Evolutionary conservation across 2,888 invertebrate genomes (phyloP).

Genomic region (Altica lythri): DNA sequence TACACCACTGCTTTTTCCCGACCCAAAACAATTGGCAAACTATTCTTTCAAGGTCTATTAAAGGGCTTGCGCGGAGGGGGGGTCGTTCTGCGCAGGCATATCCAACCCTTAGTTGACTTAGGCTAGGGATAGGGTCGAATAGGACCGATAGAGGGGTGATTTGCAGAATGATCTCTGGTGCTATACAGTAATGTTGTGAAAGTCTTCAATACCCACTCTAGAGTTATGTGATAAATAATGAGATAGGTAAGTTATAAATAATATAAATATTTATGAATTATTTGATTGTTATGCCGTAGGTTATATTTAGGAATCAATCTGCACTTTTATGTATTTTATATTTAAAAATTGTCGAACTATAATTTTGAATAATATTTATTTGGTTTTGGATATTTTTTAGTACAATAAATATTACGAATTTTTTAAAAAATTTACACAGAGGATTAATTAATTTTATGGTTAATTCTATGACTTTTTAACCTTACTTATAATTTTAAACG

Average conservation of each 20-base stretch:
- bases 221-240: constrained; percentile 28
- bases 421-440: no score
- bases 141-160: constrained; percentile 26
- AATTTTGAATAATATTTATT: no score
- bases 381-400: no score
- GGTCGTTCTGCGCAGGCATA: constrained; percentile 38
- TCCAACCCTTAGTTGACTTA: constrained; percentile 41
- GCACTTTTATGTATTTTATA: no score
- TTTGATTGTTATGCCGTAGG: no score
- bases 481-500: no score
- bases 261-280: no score
- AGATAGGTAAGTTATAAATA: constrained; percentile 28
- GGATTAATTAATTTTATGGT: no score
- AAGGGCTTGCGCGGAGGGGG: constrained; percentile 20
- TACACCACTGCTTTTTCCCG: not conserved
- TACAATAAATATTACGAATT: no score
- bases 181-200: constrained; percentile 31
- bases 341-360: no score
- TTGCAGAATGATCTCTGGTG: constrained; percentile 35
- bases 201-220: constrained; percentile 10
- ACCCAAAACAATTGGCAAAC: constrained; percentile 33
- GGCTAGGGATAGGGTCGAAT: constrained; percentile 41
- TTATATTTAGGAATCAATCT: no score
- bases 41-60: constrained; percentile 32
- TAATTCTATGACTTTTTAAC: no score